phyloP scores from a whole-genome alignment of 2,888 invertebrate species.

The Nipponacmea schrenckii region DNA sequence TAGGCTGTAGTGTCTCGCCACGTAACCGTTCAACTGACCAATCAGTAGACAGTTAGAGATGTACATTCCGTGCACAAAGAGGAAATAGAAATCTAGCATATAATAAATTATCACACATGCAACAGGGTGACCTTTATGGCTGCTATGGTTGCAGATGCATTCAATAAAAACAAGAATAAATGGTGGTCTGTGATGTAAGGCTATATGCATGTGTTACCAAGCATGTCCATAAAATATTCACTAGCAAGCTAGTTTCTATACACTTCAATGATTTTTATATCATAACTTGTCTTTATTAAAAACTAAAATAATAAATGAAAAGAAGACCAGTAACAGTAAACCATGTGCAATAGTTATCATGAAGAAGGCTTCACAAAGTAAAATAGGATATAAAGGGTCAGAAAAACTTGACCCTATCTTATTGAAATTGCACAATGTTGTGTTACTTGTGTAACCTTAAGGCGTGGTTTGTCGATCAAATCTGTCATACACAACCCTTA shows the following conservation, averaged over 20 bases:
- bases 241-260: too few relatives aligned
- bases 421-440: constrained; percentile 1
- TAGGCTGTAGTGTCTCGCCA: neutral
- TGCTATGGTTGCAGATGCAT: constrained; percentile 8
- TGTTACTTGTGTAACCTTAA: constrained; percentile 2
- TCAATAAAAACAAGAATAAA: neutral
- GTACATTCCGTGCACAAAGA: neutral
- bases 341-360: neutral
- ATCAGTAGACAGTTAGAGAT: neutral
- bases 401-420: neutral
- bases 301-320: neutral
- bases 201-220: neutral
- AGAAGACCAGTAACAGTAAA: neutral
- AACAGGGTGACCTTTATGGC: constrained; percentile 3
- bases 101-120: neutral
- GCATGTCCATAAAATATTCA: neutral
- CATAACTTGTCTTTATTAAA: too few relatives aligned
- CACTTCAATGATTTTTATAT: too few relatives aligned
- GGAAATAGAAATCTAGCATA: too few relatives aligned
- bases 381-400: neutral
- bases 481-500: neutral
- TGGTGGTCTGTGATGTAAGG: too few relatives aligned
- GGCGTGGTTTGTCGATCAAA: neutral
- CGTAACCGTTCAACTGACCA: neutral
- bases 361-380: neutral